Evolutionary conservation across 2,888 invertebrate genomes (phyloP), one percentile per base, ranked within the genome.

Genomic region (Cryptosula pallasiana): DNA sequence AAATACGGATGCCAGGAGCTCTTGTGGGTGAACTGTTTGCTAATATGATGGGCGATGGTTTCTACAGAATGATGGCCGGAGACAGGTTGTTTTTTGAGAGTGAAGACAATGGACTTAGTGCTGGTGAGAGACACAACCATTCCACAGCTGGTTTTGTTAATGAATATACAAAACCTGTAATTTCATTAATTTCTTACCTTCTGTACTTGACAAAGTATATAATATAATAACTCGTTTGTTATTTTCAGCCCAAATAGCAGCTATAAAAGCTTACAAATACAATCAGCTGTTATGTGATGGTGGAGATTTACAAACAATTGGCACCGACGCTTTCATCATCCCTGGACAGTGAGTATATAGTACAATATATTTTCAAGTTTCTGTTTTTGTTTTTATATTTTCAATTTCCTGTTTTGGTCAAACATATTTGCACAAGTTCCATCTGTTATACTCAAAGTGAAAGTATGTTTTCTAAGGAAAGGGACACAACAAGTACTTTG

Each of bases 31-130:
- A 63, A 32, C 29, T 63, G 9, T 63, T 63, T 63, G 63, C 29
- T 32, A 25, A 63, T 63, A 63, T 63, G 2, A 27, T 63, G 3
- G 63, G 29, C 5, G 63, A 63, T 32, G 63, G 63, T 2, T 63
- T 63, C n/a, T 32, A 13, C 2, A 63, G n/a, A 16, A 29, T 32
- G 13, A 63, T 5, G 63, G 32, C 25, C 3, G 63, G 63, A 25
- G 63, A 63, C 63, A 63, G 63, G n/a, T 63, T 63, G 3, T 63
- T 32, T n/a, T 63, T 63, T 63, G 63, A 63, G 27, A 63, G 63
- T n/a, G 16, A 16, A 9, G 25, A 63, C 3, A 63, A 32, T 32
- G 63, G 63, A 32, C 27, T 63, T 29, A 32, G 2, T 29, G 2
- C 32, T 5, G 32, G 63, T 63, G 16, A 32, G 63, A 29, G 5